Conservation (phyloP, 2,113 vertebrate species). For the Seriola dumerili region DNA sequence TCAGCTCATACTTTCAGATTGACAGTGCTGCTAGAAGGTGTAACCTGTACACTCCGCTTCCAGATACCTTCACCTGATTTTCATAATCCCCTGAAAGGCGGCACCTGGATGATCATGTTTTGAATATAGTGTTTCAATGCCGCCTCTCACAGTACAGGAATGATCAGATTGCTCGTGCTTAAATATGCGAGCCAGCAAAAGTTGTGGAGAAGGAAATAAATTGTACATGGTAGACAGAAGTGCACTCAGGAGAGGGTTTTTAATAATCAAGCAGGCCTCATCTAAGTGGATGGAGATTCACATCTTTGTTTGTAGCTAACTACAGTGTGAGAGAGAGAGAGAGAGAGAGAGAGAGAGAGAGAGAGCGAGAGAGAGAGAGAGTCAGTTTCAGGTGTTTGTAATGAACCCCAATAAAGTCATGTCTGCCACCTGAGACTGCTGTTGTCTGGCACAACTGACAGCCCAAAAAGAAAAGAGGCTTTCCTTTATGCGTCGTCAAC, state of each 20-base stretch:
- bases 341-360: not conserved
- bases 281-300: not conserved
- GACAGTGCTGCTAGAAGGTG: conserved; percentile 9
- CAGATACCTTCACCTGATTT: conserved; percentile 46
- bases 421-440: conserved; percentile 67
- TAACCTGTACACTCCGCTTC: conserved; percentile 2
- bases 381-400: conserved; percentile 71
- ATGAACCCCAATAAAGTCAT: conserved; percentile 69
- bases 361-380: not conserved
- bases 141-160: conserved; percentile 51
- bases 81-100: conserved; percentile 52
- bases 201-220: not conserved
- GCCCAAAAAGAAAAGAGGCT: conserved; percentile 51
- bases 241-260: not conserved
- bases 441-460: conserved; percentile 36
- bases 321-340: not conserved
- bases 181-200: conserved; percentile 14
- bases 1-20: conserved; percentile 9
- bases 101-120: conserved; percentile 45
- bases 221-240: not conserved
- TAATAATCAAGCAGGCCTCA: not conserved
- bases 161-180: conserved; percentile 37
- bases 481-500: conserved; percentile 41
- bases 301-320: not conserved
- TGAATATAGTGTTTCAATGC: conserved; percentile 61